These are phyloP conservation scores for Astyanax mexicanus DNA, from an alignment of 2,797 vertebrate genomes.

Conservation along the genomic window DNA sequence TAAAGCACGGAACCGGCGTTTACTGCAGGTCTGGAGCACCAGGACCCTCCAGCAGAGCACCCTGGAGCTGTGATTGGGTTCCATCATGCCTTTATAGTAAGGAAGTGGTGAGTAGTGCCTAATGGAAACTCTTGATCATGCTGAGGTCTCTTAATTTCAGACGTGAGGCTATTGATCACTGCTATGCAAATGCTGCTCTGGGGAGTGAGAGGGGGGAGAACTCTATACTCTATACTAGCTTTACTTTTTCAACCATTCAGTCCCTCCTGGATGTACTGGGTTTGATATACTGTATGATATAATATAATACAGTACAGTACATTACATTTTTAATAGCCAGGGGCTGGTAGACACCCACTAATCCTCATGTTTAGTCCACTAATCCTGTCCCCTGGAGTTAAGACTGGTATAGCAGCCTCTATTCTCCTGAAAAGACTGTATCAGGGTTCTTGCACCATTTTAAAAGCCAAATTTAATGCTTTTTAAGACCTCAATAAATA, in stretches of 20 bases:
- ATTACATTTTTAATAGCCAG: too few species aligned
- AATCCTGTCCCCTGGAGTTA: too few species aligned
- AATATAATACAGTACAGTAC: too few species aligned
- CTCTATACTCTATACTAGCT: neutral
- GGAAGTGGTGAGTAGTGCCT: neutral
- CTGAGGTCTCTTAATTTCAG: constrained; percentile 8
- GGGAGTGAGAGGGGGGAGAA: neutral
- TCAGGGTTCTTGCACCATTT: too few species aligned
- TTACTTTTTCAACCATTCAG: neutral
- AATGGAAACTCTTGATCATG: constrained; percentile 1
- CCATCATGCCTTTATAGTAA: neutral
- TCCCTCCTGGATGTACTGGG: too few species aligned
- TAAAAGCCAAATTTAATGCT: too few species aligned
- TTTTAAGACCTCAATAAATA: too few species aligned
- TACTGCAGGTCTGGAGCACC: neutral
- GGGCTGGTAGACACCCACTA: too few species aligned
- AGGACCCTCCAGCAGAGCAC: neutral
- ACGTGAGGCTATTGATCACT: neutral
- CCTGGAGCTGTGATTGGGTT: neutral
- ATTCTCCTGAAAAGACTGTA: too few species aligned
- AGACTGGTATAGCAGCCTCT: too few species aligned
- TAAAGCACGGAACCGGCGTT: neutral
- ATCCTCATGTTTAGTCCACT: too few species aligned
- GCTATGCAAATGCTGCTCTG: constrained; percentile 1
- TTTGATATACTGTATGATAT: too few species aligned